Conservation (phyloP, 2,888 invertebrate genomes). For the Patella ulyssiponensis region DNA sequence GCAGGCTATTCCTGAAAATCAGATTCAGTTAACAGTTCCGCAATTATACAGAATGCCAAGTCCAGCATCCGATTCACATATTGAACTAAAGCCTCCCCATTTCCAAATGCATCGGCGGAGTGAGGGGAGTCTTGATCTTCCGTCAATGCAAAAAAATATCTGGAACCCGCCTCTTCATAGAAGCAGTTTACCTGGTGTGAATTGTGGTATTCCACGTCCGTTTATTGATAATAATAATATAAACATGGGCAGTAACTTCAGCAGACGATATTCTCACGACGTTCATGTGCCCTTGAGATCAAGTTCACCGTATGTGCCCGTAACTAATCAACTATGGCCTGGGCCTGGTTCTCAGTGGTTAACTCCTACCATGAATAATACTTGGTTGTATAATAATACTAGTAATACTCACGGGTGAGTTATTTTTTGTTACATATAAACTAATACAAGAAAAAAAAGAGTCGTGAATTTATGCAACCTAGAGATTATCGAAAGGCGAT, state of each 20-base stretch:
- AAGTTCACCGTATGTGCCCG: conserved; percentile 9
- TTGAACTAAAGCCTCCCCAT: conserved; percentile 32
- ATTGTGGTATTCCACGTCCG: conserved; percentile 26
- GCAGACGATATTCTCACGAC: conserved; percentile 11
- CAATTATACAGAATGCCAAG: conserved; percentile 42
- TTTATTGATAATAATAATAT: conserved; percentile 7
- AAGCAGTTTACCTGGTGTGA: conserved; percentile 58
- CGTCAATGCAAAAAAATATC: conserved; percentile 51
- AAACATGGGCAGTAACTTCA: conserved; percentile 16
- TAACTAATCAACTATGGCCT: background rate
- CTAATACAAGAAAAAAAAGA: too few relatives aligned
- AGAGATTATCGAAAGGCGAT: too few relatives aligned
- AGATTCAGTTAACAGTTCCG: conserved; percentile 45
- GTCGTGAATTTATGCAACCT: too few relatives aligned
- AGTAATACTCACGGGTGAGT: background rate
- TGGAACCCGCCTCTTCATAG: conserved; percentile 50
- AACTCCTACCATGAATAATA: background rate
- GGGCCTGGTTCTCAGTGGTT: background rate
- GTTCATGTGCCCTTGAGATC: conserved; percentile 13
- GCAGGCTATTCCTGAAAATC: conserved; percentile 52
- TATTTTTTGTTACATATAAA: background rate
- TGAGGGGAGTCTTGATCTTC: conserved; percentile 61
- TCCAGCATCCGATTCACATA: conserved; percentile 39
- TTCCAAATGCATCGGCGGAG: conserved; percentile 56
- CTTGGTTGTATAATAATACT: background rate